Evolutionary conservation across 35 echinoderm and acorn worm genomes (phyloP), one percentile per base, ranked within the genome.

Genomic region (Heliocidaris erythrogramma): DNA sequence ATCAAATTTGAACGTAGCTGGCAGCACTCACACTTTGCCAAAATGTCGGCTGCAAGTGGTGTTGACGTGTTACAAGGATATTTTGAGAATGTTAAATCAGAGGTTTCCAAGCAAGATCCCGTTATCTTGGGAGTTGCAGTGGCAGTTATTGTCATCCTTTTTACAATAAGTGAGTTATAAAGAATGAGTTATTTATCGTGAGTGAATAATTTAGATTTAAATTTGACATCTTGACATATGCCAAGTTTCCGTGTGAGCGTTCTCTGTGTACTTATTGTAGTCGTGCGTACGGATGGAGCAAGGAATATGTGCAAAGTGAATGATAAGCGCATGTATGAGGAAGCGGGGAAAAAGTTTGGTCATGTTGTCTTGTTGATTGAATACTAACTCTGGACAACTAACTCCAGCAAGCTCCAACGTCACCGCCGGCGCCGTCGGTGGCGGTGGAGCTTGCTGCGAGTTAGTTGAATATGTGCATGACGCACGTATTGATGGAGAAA

Each of bases 71-170:
- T 92, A 59, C 91, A 92, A 92, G 91, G 91, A 24, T 92, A 92
- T 92, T 92, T 92, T 92, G 91, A 92, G 27, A 59, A 92, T 92
- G 91, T 92, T 4, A 92, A 49, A 59, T 92, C 91, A 13, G 96
- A 97, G 69, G 32, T 97, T 85, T 85, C 85, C 27, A 97, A 90
- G 56, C 94, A 97, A 94, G 96, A 97, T 94, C 96, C 96, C 31
- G 52, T 95, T 30, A 29, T 95, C 5, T 21, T 97, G 48, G 95
- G 94, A 18, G 49, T 97, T 52, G 95, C 30, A 90, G 93, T 97
- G 49, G 96, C 96, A 94, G 93, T 97, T 9, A 88, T 90, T 48
- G 96, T 97, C 89, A 95, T 97, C 32, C 18, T 97, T 49, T 42
- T 97, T 60, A 95, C 96, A 2, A 92, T 97, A 18, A 60, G 96